Conservation (phyloP, 1,140 invertebrate genomes). For the Drosophila ohnishii region DNA sequence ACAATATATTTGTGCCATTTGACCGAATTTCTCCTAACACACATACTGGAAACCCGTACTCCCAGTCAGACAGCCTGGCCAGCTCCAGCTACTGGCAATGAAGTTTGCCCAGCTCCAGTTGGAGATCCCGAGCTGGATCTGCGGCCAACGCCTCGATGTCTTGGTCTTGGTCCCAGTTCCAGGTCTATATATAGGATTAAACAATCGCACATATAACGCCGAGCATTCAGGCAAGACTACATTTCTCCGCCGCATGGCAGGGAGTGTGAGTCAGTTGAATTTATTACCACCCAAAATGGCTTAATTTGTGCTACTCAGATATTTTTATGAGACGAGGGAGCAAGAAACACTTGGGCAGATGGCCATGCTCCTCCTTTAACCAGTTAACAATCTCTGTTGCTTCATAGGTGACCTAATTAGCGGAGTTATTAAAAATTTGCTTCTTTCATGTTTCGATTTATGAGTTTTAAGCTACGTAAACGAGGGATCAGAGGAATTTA, state of each 20-base stretch:
- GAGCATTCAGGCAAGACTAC: conserved; percentile 33
- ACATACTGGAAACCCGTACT: conserved; percentile 30
- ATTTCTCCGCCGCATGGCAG: conserved; percentile 19
- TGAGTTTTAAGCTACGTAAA: not conserved
- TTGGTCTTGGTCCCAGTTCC: conserved; percentile 18
- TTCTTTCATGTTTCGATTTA: not conserved
- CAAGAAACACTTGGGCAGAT: conserved; percentile 14
- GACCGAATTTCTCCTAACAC: conserved; percentile 76
- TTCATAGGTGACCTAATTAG: conserved; percentile 19
- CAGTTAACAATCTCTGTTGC: conserved; percentile 1
- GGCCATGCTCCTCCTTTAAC: conserved; percentile 4
- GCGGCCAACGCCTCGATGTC: conserved; percentile 42
- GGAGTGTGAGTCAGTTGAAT: conserved; percentile 47
- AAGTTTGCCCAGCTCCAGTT: conserved; percentile 26
- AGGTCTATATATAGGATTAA: conserved; percentile 44
- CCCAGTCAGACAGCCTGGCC: conserved; percentile 38
- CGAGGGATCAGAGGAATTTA: not conserved
- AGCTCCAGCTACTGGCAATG: conserved; percentile 40
- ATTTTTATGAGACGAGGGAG: conserved; percentile 31
- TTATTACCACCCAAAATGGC: conserved; percentile 48
- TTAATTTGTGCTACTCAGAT: conserved; percentile 43
- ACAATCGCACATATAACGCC: conserved; percentile 45
- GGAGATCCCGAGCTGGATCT: conserved; percentile 25
- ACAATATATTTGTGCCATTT: conserved; percentile 78
- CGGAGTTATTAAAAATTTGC: not conserved